Base-by-base conservation (phyloP, 2,113 vertebrate genomes). In the Natator depressus region DNA sequence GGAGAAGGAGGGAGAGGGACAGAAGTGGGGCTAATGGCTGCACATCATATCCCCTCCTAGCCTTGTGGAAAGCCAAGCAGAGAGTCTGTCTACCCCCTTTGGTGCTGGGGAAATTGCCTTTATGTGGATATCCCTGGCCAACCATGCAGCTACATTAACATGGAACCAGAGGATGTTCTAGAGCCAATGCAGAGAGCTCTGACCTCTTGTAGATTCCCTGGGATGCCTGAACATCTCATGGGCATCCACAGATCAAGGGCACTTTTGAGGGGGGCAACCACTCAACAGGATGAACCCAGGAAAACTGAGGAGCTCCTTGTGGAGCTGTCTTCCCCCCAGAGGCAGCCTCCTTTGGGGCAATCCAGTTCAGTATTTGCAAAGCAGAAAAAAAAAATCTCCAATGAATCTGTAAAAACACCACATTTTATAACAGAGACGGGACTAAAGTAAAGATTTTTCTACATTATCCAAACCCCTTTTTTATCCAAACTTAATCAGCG, bases 351-450 rank as follows among this genome's bases (percentile, higher is more conserved):
- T n/a, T n/a, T 69, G 35, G 62, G 16, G 16, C 62, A 35, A 20
- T 1, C 25, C 42, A n/a, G 8, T 84, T 84, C 42, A n/a, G 49
- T 1, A 0, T 53, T n/a, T 46, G 49, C 24, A 49, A 54, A 7
- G 0, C 2, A 59, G 42, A 38, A 5, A 54, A 54, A 54, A 49
- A 49, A 85, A 22, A 59, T 1, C 82, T 87, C 13, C 1, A 0
- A 8, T 72, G 11, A 14, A 14, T 75, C 17, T 75, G 35, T 2
- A 80, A 51, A 82, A 88, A 82, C 31, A 35, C 1, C 1, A 2
- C 1, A 9, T 53, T 87, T 94, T 38, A 51, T 89, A 72, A 89
- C 38, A 38, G 1, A 1, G 4, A 2, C 38, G 5, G 51, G 76
- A 84, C 17, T 35, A 86, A 19, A 47, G 20, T 90, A 49, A 0